Conservation (phyloP, 2,113 vertebrate species). For the Anguilla japonica region DNA sequence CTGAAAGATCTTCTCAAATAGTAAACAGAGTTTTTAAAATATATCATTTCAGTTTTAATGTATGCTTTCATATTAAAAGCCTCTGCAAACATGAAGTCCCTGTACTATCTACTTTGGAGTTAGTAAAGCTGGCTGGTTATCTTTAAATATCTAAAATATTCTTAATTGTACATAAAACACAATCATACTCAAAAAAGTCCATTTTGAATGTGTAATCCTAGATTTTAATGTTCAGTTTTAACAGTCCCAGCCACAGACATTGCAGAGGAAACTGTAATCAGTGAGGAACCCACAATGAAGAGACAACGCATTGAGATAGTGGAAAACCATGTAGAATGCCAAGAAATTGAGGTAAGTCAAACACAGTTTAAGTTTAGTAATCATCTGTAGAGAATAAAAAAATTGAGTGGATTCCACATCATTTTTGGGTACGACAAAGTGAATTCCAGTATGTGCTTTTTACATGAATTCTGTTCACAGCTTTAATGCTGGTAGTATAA, state of each 20-base stretch:
- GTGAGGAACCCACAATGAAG: slow-evolving; percentile 80
- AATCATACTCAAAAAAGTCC: too few species aligned
- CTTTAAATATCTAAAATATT: too few species aligned
- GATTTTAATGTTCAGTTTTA: slow-evolving; percentile 65
- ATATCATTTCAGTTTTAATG: too few species aligned
- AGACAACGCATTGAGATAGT: slow-evolving; percentile 82
- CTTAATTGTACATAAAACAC: too few species aligned
- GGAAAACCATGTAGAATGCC: slow-evolving; percentile 78
- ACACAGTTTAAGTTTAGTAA: neutral
- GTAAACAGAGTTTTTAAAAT: too few species aligned
- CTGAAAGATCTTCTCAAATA: too few species aligned
- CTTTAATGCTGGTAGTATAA: too few species aligned
- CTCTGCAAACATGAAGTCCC: too few species aligned
- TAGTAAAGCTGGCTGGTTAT: too few species aligned
- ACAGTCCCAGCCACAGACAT: slow-evolving; percentile 88
- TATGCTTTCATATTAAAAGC: too few species aligned
- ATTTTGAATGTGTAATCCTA: neutral
- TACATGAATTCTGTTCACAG: neutral
- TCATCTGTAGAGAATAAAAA: neutral
- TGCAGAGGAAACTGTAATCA: slow-evolving; percentile 87
- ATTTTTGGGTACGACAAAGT: neutral
- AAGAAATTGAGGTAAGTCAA: slow-evolving; percentile 82
- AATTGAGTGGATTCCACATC: neutral
- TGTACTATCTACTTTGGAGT: too few species aligned
- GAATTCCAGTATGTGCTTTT: neutral